A percentile compares a stretch with the other conserved stretches of the same genome.
Evolutionary conservation across 2,888 invertebrate genomes (phyloP).

Genomic region (Fragum fragum): DNA sequence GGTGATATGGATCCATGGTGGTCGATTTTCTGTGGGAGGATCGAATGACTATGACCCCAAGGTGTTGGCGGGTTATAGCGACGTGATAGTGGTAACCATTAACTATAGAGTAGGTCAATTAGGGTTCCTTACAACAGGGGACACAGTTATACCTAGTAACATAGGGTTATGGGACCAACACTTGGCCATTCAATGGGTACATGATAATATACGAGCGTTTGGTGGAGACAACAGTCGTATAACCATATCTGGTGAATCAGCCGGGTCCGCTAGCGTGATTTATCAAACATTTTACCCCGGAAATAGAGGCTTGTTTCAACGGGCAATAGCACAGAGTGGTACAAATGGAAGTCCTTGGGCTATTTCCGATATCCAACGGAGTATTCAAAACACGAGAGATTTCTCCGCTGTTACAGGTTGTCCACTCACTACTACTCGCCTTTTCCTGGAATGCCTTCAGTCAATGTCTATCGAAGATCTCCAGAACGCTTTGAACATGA

Average conservation of each 20-base stretch:
- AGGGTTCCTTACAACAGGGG: background rate
- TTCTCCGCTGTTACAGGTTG: background rate
- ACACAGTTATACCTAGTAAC: background rate
- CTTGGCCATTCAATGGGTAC: conserved; percentile 20
- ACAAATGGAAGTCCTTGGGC: background rate
- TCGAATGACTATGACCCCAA: background rate
- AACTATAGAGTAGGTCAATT: conserved; percentile 7
- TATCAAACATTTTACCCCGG: conserved; percentile 25
- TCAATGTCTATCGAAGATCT: background rate
- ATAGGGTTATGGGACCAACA: conserved; percentile 18
- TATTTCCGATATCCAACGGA: background rate
- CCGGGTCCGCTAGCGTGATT: conserved; percentile 9
- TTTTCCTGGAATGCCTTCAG: background rate
- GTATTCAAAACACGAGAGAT: background rate
- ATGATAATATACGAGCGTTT: conserved; percentile 18
- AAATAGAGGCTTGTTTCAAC: conserved; percentile 12
- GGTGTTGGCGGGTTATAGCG: background rate
- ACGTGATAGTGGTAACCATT: conserved; percentile 19
- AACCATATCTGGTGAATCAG: conserved; percentile 10
- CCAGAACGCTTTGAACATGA: no score
- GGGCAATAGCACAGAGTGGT: conserved; percentile 16
- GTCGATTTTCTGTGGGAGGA: background rate
- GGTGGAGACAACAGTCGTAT: background rate
- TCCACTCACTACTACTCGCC: background rate
- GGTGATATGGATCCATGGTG: conserved; percentile 25